Conservation (phyloP, 2,888 invertebrate genomes). For the Agrotis exclamationis region DNA sequence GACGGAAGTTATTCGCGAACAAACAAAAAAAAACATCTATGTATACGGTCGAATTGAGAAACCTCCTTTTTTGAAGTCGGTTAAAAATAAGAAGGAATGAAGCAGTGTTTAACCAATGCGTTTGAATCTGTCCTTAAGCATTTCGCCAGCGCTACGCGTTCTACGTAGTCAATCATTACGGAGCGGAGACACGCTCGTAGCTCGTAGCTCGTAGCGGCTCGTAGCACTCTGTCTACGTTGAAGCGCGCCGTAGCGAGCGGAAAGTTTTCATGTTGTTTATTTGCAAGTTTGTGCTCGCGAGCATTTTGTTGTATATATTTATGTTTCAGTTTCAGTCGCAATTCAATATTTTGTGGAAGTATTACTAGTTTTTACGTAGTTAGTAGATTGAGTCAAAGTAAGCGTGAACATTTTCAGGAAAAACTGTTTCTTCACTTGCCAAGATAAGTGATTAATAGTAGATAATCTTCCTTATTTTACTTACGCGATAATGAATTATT, state of each 20-base stretch:
- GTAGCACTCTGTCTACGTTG: conserved; percentile 52
- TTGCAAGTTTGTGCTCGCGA: neutral
- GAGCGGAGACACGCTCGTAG: conserved; percentile 34
- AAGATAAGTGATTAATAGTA: neutral
- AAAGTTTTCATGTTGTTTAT: conserved; percentile 16
- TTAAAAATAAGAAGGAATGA: too few relatives aligned
- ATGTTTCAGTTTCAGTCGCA: neutral
- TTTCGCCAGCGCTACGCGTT: conserved; percentile 7
- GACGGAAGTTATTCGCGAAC: too few relatives aligned
- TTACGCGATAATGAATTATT: neutral
- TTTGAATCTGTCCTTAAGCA: neutral
- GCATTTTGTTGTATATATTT: conserved; percentile 8
- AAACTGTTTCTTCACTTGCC: neutral
- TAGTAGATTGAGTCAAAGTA: neutral
- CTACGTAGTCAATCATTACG: neutral
- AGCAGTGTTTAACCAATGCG: neutral
- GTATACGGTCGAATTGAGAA: too few relatives aligned
- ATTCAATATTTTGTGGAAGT: conserved; percentile 14
- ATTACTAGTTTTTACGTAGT: neutral
- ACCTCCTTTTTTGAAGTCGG: too few relatives aligned
- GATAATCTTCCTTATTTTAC: neutral
- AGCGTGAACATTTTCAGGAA: neutral
- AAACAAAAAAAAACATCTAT: too few relatives aligned
- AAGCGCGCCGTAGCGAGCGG: conserved; percentile 27
- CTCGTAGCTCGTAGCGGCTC: conserved; percentile 35